phyloP scores from a whole-genome alignment of 1,140 invertebrate species.

The Cepaea nemoralis region DNA sequence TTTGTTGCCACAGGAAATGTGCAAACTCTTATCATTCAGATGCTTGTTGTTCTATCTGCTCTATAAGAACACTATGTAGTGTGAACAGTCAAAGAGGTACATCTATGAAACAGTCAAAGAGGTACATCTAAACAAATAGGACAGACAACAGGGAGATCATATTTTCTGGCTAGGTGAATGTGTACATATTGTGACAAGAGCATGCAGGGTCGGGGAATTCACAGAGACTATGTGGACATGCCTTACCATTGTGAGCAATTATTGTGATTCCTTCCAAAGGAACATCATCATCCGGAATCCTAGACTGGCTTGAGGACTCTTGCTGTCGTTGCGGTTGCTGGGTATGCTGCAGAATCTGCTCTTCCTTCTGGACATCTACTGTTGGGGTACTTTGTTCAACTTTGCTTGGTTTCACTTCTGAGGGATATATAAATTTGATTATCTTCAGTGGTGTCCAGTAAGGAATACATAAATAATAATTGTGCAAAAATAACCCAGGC shows the following conservation, averaged over 20 bases:
- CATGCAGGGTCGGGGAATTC: background rate
- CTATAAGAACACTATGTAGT: too few relatives aligned
- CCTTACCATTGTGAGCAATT: slow-evolving; percentile 8
- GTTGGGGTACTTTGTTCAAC: slow-evolving; percentile 32
- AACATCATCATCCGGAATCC: slow-evolving; percentile 16
- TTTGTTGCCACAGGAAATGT: too few relatives aligned
- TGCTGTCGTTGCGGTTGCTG: background rate
- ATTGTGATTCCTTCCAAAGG: slow-evolving; percentile 46
- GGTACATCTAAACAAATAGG: too few relatives aligned
- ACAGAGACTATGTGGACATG: background rate
- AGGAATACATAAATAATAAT: too few relatives aligned
- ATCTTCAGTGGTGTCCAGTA: too few relatives aligned
- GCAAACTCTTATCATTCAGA: too few relatives aligned
- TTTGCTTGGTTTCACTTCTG: slow-evolving; percentile 33
- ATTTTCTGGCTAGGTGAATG: background rate
- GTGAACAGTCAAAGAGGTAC: too few relatives aligned
- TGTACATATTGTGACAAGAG: too few relatives aligned
- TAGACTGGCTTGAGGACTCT: background rate
- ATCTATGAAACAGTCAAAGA: too few relatives aligned
- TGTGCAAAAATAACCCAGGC: too few relatives aligned
- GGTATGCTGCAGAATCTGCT: slow-evolving; percentile 11
- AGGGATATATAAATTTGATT: slow-evolving; percentile 13
- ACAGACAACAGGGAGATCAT: too few relatives aligned
- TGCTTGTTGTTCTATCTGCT: too few relatives aligned
- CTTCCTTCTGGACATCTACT: slow-evolving; percentile 18